Evolutionary conservation across 2,888 invertebrate species (phyloP).

Genomic region (Cyrtodaria siliqua): DNA sequence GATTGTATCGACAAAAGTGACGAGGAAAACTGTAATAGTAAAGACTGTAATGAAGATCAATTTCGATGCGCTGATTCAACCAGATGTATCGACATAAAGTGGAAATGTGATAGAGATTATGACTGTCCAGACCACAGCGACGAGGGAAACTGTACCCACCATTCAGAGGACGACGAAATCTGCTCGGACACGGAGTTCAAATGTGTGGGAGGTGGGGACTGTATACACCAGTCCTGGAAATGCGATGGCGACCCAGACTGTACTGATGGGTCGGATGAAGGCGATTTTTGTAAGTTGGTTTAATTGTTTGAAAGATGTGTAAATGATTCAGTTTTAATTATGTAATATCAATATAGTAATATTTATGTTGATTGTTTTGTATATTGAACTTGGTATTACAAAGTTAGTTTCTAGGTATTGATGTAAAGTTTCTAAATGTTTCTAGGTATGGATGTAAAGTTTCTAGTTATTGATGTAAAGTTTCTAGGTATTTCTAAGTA

Average conservation of each 20-base stretch:
- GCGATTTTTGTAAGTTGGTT: conserved; percentile 86
- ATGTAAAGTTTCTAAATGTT: no score
- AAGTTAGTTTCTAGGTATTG: no score
- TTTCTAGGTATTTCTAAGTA: no score
- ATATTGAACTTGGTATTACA: no score
- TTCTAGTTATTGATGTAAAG: no score
- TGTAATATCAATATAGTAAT: no score
- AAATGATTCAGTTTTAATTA: no score
- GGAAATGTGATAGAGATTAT: conserved; percentile 92
- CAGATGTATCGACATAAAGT: conserved; percentile 57
- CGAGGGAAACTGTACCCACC: conserved; percentile 65
- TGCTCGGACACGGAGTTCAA: conserved; percentile 94
- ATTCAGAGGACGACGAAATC: not conserved
- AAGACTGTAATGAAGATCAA: conserved; percentile 88
- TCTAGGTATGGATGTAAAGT: no score
- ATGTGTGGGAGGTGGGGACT: conserved; percentile 90
- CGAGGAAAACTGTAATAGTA: conserved; percentile 62
- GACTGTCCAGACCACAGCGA: conserved; percentile 85
- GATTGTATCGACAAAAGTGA: conserved; percentile 85
- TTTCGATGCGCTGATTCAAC: conserved; percentile 94
- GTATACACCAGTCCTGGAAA: conserved; percentile 93
- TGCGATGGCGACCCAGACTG: conserved; percentile 97
- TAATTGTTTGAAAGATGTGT: no score
- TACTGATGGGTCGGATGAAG: conserved; percentile 93
- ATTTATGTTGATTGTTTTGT: no score